Base-by-base conservation (phyloP, 2,888 invertebrate species). In the Microdon myrmicae region DNA sequence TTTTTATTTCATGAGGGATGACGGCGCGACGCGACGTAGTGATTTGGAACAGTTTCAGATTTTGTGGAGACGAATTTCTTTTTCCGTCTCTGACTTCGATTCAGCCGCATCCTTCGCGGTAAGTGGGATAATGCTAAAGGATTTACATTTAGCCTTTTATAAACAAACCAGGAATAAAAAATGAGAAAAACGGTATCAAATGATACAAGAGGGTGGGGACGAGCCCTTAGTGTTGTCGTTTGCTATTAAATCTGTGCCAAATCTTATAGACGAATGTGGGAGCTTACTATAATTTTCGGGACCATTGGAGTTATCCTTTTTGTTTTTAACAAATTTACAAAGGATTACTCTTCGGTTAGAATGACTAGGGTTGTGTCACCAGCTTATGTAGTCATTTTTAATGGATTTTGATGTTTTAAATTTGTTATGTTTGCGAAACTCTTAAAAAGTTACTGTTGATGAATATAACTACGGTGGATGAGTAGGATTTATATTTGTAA, bases 341-440 rank as follows among this genome's bases (percentile, higher is more conserved):
- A 72, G 77, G 78, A 77, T 79, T 79, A 78, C 72, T n/a, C n/a
- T 74, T 71, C 73, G 76, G 76, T 75, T n/a, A 25, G n/a, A 20
- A 29, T 25, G 38, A 31, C 44, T 49, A 43, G 59, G 49, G 55
- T 35, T 54, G 45, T 56, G 48, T 54, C 48, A 58, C 28, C 51
- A 37, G 68, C 67, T 68, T 68, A 58, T 51, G 31, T 43, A 70
- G 68, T 67, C 68, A 68, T 67, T 70, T 68, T 49, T 67, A 69
- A 69, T 68, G 68, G 68, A 38, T 56, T 59, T 60, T 69, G 72
- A 71, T 72, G 73, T 75, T 71, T 51, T 47, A 58, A 58, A 53
- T 23, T 47, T 51, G 49, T 58, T 61, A 49, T 64, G 29, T 58
- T 53, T 64, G 45, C 13, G 12, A 37, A 41, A 45, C 45, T 45